Percentiles rank a stretch among this genome's conserved stretches.
Evolutionary conservation across 2,113 vertebrate species (phyloP).

Genomic region (Noctilio leporinus): DNA sequence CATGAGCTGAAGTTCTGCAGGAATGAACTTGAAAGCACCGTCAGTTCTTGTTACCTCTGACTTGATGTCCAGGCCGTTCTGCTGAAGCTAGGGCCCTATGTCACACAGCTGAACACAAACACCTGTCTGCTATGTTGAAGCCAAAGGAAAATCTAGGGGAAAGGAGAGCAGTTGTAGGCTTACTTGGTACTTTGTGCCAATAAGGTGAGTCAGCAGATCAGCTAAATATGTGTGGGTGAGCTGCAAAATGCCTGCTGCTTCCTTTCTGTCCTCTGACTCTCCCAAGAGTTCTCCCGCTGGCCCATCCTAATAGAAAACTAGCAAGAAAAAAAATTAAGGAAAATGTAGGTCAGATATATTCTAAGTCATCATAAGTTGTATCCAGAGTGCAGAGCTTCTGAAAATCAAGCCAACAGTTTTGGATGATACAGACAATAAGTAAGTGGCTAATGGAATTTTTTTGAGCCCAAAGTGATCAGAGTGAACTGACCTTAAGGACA

Average conservation of each 20-base stretch:
- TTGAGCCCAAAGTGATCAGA: neutral
- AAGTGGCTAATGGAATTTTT: neutral
- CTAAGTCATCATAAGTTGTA: neutral
- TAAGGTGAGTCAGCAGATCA: neutral
- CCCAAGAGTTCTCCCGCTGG: too few relatives aligned
- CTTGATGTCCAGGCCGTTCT: neutral
- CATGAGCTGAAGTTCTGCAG: neutral
- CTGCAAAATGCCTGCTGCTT: neutral
- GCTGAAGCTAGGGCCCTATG: neutral
- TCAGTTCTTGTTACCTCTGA: neutral
- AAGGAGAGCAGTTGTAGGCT: neutral
- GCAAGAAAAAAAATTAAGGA: neutral
- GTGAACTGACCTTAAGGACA: neutral
- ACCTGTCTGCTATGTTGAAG: neutral
- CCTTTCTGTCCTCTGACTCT: neutral
- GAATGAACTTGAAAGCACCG: neutral
- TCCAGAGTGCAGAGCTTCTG: neutral
- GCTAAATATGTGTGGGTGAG: neutral
- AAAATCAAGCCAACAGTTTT: neutral
- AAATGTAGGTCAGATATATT: neutral
- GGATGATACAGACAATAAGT: neutral
- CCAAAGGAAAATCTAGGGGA: neutral
- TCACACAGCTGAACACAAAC: neutral
- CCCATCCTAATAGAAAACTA: neutral
- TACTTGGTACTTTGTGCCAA: neutral